Conservation (phyloP, 2,888 invertebrate species). For the Hydropsyche betteni region DNA sequence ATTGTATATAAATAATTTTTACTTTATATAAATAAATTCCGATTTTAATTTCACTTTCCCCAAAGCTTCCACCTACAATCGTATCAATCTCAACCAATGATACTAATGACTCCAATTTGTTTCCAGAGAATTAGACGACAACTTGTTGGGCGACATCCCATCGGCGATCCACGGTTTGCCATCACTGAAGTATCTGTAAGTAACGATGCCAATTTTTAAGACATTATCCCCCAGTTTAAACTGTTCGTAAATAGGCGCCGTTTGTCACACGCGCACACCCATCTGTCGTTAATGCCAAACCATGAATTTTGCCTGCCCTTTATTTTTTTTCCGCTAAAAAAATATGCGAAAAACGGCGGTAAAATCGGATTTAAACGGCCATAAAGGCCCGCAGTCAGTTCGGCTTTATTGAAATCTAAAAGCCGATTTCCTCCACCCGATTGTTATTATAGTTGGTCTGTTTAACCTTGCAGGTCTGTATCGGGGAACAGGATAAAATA, state of each 20-base stretch:
- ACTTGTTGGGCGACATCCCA: slow-evolving; percentile 79
- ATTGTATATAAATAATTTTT: too few relatives aligned
- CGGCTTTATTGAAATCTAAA: too few relatives aligned
- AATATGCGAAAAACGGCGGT: not conserved
- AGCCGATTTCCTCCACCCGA: too few relatives aligned
- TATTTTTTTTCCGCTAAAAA: not conserved
- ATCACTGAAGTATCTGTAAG: slow-evolving; percentile 87
- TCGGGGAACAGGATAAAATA: slow-evolving; percentile 83
- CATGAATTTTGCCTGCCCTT: not conserved
- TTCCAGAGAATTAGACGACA: slow-evolving; percentile 80
- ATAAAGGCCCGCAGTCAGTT: too few relatives aligned
- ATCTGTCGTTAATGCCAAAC: slow-evolving; percentile 11
- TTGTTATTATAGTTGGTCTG: not conserved
- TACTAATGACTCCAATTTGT: slow-evolving; percentile 48
- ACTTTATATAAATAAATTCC: too few relatives aligned
- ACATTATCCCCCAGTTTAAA: slow-evolving; percentile 14
- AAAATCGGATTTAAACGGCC: too few relatives aligned
- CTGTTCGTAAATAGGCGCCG: slow-evolving; percentile 26
- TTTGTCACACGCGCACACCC: slow-evolving; percentile 29
- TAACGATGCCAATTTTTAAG: slow-evolving; percentile 54
- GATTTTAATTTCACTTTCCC: too few relatives aligned
- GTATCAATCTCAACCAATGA: too few relatives aligned
- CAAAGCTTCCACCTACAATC: too few relatives aligned
- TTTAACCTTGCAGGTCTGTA: slow-evolving; percentile 71
- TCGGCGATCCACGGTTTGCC: slow-evolving; percentile 77